A percentile compares a stretch with the other conserved stretches of the same genome.
phyloP scores from a whole-genome alignment of 2,888 invertebrate genomes.

The Harmothoe impar region DNA sequence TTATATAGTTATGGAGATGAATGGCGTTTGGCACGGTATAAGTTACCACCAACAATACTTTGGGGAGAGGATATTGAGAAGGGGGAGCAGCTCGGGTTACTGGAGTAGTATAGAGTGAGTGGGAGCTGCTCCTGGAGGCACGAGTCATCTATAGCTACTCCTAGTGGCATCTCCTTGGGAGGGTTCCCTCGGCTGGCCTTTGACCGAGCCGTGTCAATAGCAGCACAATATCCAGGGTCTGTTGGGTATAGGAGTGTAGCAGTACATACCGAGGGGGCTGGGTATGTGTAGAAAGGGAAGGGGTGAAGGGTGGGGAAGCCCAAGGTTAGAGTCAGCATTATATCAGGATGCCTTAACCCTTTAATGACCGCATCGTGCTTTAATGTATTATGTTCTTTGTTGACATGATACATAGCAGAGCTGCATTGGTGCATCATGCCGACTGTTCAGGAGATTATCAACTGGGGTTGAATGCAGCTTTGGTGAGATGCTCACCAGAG shows the following conservation, averaged over 20 bases:
- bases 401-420: too few species aligned
- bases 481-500: too few species aligned
- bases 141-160: neutral
- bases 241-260: neutral
- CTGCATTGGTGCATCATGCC: too few species aligned
- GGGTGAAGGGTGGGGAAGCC: too few species aligned
- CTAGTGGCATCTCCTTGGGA: neutral
- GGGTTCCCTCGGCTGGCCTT: neutral
- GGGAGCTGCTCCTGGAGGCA: neutral
- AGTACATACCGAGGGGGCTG: too few species aligned
- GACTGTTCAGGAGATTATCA: too few species aligned
- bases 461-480: too few species aligned
- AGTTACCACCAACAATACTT: constrained; percentile 22
- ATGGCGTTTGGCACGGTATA: neutral
- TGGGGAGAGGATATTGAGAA: neutral
- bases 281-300: too few species aligned
- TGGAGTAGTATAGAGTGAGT: neutral
- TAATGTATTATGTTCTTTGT: too few species aligned
- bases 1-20: constrained; percentile 19
- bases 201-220: neutral
- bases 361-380: too few species aligned
- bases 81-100: neutral
- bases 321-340: too few species aligned
- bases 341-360: too few species aligned
- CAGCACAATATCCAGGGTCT: neutral